phyloP scores from a whole-genome alignment of 1,140 invertebrate species.

The Brachionus plicatilis region DNA sequence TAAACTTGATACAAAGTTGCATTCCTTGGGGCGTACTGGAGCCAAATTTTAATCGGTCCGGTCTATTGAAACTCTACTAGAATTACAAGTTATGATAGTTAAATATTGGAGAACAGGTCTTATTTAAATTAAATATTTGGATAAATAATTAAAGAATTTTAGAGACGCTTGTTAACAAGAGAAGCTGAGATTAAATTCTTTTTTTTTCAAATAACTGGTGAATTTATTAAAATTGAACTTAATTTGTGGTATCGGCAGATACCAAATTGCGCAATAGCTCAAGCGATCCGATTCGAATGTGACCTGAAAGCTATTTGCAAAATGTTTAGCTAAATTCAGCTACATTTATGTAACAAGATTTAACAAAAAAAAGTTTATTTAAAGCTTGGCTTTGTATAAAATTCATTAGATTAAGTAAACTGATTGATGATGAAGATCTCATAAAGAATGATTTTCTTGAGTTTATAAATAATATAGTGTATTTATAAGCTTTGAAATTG shows the following conservation, averaged over 20 bases:
- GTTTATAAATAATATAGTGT: neutral
- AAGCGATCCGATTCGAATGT: neutral
- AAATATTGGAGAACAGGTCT: neutral
- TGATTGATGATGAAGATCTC: too few species aligned
- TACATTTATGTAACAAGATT: neutral
- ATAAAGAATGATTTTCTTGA: too few species aligned
- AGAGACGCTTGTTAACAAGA: conserved; percentile 7
- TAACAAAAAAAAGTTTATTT: neutral
- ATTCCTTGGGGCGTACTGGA: neutral
- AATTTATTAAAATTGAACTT: neutral
- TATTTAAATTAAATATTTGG: conserved; percentile 15
- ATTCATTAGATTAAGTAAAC: too few species aligned
- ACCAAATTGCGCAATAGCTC: neutral
- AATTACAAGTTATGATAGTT: neutral
- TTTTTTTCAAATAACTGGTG: neutral
- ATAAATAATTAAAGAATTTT: neutral
- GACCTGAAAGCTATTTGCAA: neutral
- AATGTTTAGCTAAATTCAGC: neutral
- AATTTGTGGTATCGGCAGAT: neutral
- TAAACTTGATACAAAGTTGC: neutral
- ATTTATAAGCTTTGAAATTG: neutral
- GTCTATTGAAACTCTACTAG: neutral
- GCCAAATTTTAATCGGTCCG: neutral
- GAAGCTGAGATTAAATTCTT: neutral
- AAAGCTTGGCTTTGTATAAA: too few species aligned